A percentile compares a stretch with the other conserved stretches of the same genome.
phyloP scores from a whole-genome alignment of 2,797 vertebrate species.

The Pachyuromys duprasi region DNA sequence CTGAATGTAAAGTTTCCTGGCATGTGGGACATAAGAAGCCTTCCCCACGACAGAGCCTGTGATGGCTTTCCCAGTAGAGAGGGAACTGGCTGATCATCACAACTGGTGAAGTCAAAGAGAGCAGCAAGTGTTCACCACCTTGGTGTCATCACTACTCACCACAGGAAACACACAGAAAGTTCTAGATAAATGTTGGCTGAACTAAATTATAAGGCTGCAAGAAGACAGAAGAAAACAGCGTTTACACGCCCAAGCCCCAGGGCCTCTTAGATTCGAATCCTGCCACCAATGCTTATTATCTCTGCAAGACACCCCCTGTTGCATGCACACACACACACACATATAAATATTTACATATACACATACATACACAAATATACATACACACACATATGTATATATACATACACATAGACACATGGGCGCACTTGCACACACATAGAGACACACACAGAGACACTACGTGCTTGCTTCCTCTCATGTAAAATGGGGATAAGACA shows the following conservation, averaged over 20 bases:
- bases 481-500: constrained; percentile 31
- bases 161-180: neutral
- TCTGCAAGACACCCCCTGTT: neutral
- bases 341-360: neutral
- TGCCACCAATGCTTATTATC: neutral
- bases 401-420: neutral
- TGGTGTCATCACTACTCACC: neutral
- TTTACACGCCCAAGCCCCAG: neutral
- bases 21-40: neutral
- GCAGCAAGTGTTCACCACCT: neutral
- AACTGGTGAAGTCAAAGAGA: neutral
- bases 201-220: neutral
- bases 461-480: neutral
- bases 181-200: neutral
- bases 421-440: fast-evolving
- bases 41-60: neutral
- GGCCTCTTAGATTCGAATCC: neutral
- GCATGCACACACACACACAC: neutral
- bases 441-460: neutral
- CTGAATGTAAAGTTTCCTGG: neutral
- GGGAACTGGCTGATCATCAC: neutral
- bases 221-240: neutral
- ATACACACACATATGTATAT: neutral
- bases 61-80: neutral
- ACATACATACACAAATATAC: neutral